Evolutionary conservation across 2,113 vertebrate genomes (phyloP).

Genomic region (Glaucidium brasilianum): DNA sequence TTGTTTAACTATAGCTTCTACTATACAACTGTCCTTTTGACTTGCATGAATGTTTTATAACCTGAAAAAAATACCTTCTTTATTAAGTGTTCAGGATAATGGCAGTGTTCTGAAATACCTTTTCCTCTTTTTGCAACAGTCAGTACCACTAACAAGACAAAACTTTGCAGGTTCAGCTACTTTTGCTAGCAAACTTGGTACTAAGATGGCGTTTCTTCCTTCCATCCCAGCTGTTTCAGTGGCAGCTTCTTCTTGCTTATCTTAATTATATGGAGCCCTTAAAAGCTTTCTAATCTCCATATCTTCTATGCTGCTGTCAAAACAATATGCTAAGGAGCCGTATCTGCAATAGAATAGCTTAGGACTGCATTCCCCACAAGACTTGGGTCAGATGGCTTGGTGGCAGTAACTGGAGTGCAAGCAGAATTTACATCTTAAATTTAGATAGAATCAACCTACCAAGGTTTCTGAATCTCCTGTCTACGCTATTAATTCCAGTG

Average conservation of each 20-base stretch:
- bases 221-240: not conserved
- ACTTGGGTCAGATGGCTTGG: not conserved
- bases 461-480: not conserved
- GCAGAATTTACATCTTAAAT: not conserved
- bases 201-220: not conserved
- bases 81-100: not conserved
- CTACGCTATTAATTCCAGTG: not conserved
- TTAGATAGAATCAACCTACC: not conserved
- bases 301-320: slow-evolving; percentile 10
- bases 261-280: not conserved
- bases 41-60: not conserved
- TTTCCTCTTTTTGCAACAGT: not conserved
- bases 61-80: not conserved
- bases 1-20: not conserved
- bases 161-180: not conserved
- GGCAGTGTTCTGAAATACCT: not conserved
- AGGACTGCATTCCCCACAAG: not conserved
- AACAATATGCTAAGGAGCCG: not conserved
- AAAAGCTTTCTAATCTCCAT: not conserved
- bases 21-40: not conserved
- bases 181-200: not conserved
- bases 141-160: not conserved
- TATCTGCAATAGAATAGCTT: not conserved
- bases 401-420: not conserved
- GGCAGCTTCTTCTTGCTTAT: not conserved